phyloP scores from a whole-genome alignment of 2,888 invertebrate species.

The Orthosia incerta region DNA sequence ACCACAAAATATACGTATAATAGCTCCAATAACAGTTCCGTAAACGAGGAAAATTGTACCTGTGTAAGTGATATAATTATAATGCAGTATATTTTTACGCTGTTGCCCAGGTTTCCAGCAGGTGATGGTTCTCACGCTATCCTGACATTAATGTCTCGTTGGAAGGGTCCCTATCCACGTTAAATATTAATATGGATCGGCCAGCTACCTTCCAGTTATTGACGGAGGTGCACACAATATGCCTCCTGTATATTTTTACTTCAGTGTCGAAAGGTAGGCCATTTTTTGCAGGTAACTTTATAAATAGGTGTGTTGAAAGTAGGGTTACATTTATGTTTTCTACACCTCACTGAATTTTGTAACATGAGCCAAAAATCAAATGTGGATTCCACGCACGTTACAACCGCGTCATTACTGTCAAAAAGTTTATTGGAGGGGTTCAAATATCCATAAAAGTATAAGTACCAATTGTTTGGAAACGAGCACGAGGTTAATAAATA shows the following conservation, averaged over 20 bases:
- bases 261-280: constrained; percentile 39
- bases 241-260: constrained; percentile 49
- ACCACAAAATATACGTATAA: constrained; percentile 1
- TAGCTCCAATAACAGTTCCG: constrained; percentile 5
- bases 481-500: constrained; percentile 43
- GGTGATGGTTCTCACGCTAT: constrained; percentile 80
- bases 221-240: constrained; percentile 59
- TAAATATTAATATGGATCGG: constrained; percentile 81
- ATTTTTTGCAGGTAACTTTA: constrained; percentile 30
- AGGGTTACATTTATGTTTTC: constrained; percentile 11
- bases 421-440: constrained; percentile 5
- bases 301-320: background rate
- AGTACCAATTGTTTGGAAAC: constrained; percentile 39
- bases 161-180: constrained; percentile 77
- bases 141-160: constrained; percentile 77
- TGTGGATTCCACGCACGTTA: constrained; percentile 14
- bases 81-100: constrained; percentile 34
- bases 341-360: constrained; percentile 19
- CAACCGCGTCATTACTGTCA: constrained; percentile 9
- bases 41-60: constrained; percentile 14
- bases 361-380: constrained; percentile 8
- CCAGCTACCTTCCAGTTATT: constrained; percentile 64
- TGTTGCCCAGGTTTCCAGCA: constrained; percentile 63
- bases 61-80: constrained; percentile 32
- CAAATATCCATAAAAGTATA: constrained; percentile 26